Base-by-base conservation (phyloP, 2,888 invertebrate species). In the Drosophila antonietae region DNA sequence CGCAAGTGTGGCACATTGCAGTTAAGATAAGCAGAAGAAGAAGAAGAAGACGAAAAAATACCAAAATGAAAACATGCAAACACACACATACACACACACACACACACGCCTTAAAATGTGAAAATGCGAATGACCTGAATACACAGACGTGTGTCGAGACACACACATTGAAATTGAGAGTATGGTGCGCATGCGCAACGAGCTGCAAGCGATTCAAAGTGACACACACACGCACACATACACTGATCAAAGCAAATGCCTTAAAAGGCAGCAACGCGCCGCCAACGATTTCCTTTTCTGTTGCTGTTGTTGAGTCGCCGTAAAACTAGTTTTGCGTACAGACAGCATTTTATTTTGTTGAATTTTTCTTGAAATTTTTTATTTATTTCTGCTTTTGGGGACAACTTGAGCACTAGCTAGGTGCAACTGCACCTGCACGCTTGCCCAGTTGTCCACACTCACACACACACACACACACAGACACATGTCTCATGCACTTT, bases 101-200 rank as follows among this genome's bases (percentile, higher is more conserved):
- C 73, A 68, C 71, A 68, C 62, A 75, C 81, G 88, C 87, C 90
- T 83, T 79, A 81, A 88, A 87, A 88, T 88, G 90, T 89, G 90
- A 86, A 87, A 90, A 91, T 90, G 83, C 90, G 83, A 89, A 87
- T 90, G 90, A 90, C 90, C 91, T 83, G 89, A 91, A 91, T 90
- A 81, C 80, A 79, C 85, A 68, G 68, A 78, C 66, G 46, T 49
- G 57, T 8, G n/a, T n/a, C n/a, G 41, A n/a, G 41, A 41, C 41
- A 41, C 55, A 60, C 66, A 72, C 20, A 66, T 47, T 70, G 49
- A 67, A 59, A 67, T 44, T 73, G 55, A 66, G 66, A 72, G 47
- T 61, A 73, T 47, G 78, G 55, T 55, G 62, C 76, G 72, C 77
- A 75, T 77, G 77, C 80, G 80, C 77, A 78, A 78, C 62, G 56